phyloP scores from a whole-genome alignment of 2,113 vertebrate species.

The Corythornis cristatus region DNA sequence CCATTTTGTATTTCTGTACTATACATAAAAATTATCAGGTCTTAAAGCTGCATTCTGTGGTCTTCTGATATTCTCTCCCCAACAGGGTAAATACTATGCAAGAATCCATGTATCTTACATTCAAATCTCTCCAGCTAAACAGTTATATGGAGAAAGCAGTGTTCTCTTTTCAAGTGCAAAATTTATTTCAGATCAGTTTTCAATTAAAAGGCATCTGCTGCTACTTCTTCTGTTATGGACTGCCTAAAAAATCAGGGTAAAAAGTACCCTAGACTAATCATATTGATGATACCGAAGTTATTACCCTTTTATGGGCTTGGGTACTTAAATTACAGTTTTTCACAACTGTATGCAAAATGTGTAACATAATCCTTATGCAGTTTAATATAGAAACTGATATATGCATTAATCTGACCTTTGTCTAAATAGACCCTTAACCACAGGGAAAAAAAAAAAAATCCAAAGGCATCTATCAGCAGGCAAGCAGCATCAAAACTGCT shows the following conservation, averaged over 20 bases:
- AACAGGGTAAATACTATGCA: conserved; percentile 47
- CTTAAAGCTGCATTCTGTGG: conserved; percentile 69
- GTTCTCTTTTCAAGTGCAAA: conserved; percentile 72
- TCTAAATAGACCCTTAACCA: conserved; percentile 70
- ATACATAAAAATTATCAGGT: conserved; percentile 82
- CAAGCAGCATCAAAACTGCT: conserved; percentile 74
- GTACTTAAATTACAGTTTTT: conserved; percentile 78
- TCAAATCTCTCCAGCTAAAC: conserved; percentile 64
- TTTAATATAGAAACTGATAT: conserved; percentile 78
- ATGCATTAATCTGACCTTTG: conserved; percentile 75
- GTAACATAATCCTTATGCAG: conserved; percentile 70
- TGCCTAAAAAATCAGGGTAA: conserved; percentile 50
- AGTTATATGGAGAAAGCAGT: conserved; percentile 41
- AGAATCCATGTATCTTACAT: conserved; percentile 39
- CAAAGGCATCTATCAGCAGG: conserved; percentile 52
- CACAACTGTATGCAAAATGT: conserved; percentile 79
- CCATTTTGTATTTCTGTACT: conserved; percentile 85
- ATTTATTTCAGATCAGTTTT: conserved; percentile 76
- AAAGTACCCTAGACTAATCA: conserved; percentile 66
- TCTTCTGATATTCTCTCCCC: conserved; percentile 36
- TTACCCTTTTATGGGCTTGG: conserved; percentile 74
- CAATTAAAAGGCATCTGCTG: conserved; percentile 79
- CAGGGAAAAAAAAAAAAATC: conserved; percentile 9
- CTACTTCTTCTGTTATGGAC: conserved; percentile 58
- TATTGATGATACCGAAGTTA: conserved; percentile 68